Conservation (phyloP, 2,797 vertebrate genomes). For the Cuculus canorus region DNA sequence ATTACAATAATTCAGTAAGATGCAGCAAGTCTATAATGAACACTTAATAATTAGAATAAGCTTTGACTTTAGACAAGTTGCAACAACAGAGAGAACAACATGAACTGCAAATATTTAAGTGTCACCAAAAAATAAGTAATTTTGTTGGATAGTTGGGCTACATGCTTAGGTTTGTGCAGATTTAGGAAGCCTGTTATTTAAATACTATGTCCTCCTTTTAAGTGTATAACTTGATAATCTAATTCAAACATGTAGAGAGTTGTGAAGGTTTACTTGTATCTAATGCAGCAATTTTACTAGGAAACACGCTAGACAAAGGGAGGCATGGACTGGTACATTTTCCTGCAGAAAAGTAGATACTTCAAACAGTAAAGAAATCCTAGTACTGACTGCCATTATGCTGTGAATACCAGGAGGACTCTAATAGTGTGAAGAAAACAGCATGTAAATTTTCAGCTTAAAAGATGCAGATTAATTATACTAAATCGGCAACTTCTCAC, state of each 20-base stretch:
- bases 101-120: background rate
- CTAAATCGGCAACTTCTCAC: background rate
- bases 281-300: conserved; percentile 28
- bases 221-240: background rate
- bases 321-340: background rate
- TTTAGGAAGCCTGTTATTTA: background rate
- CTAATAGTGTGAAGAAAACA: background rate
- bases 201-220: background rate
- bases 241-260: background rate
- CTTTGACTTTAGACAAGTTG: conserved; percentile 2
- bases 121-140: background rate
- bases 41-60: background rate
- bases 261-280: background rate
- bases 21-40: background rate
- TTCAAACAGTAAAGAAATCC: conserved; percentile 12
- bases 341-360: background rate
- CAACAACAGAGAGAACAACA: background rate
- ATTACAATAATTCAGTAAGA: background rate
- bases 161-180: background rate
- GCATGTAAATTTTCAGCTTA: background rate
- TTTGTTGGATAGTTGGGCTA: background rate
- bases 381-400: background rate
- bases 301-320: conserved; percentile 41
- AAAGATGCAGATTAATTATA: background rate
- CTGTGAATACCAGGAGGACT: background rate